These are phyloP conservation scores for Clarias macrocephalus DNA, from an alignment of 2,113 vertebrate genomes.

Conservation along the genomic window DNA sequence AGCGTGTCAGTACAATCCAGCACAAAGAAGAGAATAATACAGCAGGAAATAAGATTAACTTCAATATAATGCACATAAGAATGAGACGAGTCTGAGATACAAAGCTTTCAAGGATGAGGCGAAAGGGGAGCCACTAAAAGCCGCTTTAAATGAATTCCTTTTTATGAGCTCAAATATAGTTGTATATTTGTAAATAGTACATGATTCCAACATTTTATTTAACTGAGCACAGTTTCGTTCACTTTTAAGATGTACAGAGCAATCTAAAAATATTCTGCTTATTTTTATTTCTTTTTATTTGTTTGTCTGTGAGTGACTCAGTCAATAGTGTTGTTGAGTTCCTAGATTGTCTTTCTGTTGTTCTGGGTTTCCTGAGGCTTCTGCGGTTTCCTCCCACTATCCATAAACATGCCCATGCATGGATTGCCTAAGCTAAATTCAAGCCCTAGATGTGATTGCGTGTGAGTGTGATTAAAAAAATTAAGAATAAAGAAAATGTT, in stretches of 20 bases:
- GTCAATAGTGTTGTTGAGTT: neutral
- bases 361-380: neutral
- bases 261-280: neutral
- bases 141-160: neutral
- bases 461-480: neutral
- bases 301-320: neutral
- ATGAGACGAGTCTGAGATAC: neutral
- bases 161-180: neutral
- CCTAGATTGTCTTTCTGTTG: neutral
- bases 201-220: neutral
- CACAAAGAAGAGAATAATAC: slow-evolving; percentile 29
- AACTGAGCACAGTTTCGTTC: no score
- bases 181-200: neutral
- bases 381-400: neutral
- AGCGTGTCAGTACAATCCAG: slow-evolving; percentile 27
- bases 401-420: neutral
- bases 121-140: neutral
- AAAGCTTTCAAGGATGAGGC: neutral
- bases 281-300: neutral
- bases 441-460: neutral
- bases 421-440: neutral
- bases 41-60: slow-evolving; percentile 16
- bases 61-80: neutral
- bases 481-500: no score
- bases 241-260: neutral